Base-by-base conservation (phyloP, 2,888 invertebrate genomes). In the Carterocephalus palaemon region DNA sequence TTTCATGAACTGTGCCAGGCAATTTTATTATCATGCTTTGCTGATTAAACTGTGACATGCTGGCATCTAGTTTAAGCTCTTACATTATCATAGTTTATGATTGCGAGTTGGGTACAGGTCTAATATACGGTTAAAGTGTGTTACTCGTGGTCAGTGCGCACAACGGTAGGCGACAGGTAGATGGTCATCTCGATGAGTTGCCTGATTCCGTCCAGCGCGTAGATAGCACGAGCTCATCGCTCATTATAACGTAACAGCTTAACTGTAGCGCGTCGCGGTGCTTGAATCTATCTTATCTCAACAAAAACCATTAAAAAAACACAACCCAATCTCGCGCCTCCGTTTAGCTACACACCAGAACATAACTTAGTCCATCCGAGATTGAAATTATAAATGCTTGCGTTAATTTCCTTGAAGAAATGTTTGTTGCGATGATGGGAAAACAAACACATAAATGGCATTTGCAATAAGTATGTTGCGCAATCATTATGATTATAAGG, bases 181-280 rank as follows among this genome's bases (percentile, higher is more conserved):
- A 47, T 47, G 50, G 38, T 34, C 48, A 48, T 47, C 38, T 37
- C 24, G 48, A 41, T 49, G 49, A 22, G 28, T 28, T 45, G 46
- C 23, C 42, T 54, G 58, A 69, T 63, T 67, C 66, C 64, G 62
- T 62, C 57, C 20, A 47, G 50, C 64, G 67, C 51, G 58, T 60
- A 64, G 67, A 56, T 63, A 59, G 65, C 59, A 41, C 31, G 57
- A 62, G 60, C 52, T 59, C 57, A 51, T 51, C 53, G 60, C 48
- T 63, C 65, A 67, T 67, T 67, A 63, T 60, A 69, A 66, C 68
- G 61, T 66, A 67, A 68, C 51, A 40, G 51, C 47, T 54, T 79
- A 77, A 78, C 78, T 75, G 79, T 78, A 72, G 60, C 53, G 32
- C 68, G 74, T 76, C 67, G 60, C 78, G 75, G 69, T 74, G 58